Evolutionary conservation across 2,797 vertebrate genomes (phyloP).

Genomic region (Myotis planiceps): DNA sequence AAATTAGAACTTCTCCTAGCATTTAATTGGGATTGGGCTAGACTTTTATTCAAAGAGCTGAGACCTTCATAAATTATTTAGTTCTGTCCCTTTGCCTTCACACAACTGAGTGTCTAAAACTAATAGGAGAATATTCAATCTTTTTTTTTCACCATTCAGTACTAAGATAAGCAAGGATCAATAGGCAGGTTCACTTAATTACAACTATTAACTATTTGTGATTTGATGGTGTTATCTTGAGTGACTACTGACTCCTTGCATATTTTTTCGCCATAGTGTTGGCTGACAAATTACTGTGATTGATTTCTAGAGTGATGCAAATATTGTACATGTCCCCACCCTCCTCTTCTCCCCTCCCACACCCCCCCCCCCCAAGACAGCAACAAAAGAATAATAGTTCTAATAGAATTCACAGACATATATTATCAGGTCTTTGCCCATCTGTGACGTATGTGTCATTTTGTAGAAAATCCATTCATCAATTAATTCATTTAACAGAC

Average conservation of each 20-base stretch:
- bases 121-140: conserved; percentile 2
- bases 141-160: conserved; percentile 9
- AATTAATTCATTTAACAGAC: background rate
- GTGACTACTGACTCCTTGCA: background rate
- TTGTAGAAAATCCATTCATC: background rate
- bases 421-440: background rate
- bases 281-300: background rate
- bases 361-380: background rate
- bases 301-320: background rate
- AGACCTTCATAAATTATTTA: conserved; percentile 45
- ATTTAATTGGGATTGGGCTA: conserved; percentile 7
- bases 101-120: conserved; percentile 5
- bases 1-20: conserved; percentile 18
- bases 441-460: background rate
- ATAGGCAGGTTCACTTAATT: conserved; percentile 49
- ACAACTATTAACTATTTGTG: conserved; percentile 25
- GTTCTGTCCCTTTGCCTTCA: background rate
- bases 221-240: background rate
- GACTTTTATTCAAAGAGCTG: background rate
- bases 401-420: background rate
- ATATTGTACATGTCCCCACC: background rate
- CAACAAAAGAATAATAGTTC: background rate
- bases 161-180: conserved; percentile 40
- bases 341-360: too few species aligned
- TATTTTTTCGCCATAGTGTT: background rate